A percentile compares a stretch with the other conserved stretches of the same genome.
These are phyloP conservation scores for Cantharis lateralis DNA, from an alignment of 2,888 invertebrate species.

Conservation along the genomic window DNA sequence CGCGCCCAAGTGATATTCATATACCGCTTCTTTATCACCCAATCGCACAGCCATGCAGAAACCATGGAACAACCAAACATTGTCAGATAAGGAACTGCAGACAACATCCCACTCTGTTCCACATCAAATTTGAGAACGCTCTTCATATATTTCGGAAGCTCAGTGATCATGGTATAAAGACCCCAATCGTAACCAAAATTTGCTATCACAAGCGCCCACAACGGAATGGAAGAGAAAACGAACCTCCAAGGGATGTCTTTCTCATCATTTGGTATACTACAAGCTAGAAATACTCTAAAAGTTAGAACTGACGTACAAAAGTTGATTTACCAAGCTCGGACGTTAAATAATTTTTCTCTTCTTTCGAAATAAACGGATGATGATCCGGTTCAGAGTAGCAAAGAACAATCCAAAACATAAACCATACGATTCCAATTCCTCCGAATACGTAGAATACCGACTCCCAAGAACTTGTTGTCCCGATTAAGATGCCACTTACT, in stretches of 20 bases:
- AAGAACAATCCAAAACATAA: slow-evolving; percentile 54
- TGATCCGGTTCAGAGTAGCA: slow-evolving; percentile 59
- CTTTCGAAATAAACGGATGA: slow-evolving; percentile 61
- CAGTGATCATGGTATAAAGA: background rate
- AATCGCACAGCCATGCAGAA: background rate
- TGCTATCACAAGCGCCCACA: background rate
- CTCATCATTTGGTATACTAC: background rate
- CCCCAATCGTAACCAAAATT: background rate
- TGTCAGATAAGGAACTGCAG: background rate
- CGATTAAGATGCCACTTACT: slow-evolving; percentile 66
- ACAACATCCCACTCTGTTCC: background rate
- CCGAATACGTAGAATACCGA: slow-evolving; percentile 65
- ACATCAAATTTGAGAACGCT: background rate
- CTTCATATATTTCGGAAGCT: background rate
- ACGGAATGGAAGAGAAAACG: background rate
- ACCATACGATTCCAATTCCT: slow-evolving; percentile 60
- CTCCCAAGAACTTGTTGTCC: slow-evolving; percentile 62
- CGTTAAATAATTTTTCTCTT: slow-evolving; percentile 58
- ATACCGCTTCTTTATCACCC: background rate
- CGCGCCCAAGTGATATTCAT: background rate
- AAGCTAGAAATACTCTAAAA: background rate
- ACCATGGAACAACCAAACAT: background rate
- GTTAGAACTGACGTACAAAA: background rate
- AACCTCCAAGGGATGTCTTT: background rate
- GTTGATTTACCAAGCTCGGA: slow-evolving; percentile 13